Evolutionary conservation across 30 jellyfish, hydroid and myxozoan species (phyloP).

Genomic region (Hydractinia symbiolongicarpus): DNA sequence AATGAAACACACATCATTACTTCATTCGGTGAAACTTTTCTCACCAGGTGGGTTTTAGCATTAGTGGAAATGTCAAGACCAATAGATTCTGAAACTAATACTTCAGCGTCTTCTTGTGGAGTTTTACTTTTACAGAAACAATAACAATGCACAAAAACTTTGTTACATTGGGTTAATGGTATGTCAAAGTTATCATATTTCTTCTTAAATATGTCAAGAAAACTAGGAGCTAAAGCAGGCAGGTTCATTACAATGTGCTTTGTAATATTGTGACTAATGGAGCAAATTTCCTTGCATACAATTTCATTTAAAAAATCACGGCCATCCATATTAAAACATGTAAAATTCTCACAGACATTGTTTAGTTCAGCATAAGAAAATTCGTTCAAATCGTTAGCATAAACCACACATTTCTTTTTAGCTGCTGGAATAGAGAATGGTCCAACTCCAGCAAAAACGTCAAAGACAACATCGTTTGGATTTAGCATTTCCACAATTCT

Average conservation of each 20-base stretch:
- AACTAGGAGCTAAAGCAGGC: slow-evolving; percentile 85
- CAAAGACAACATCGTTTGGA: slow-evolving; percentile 68
- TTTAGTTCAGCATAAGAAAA: slow-evolving; percentile 45
- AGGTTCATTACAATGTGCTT: slow-evolving; percentile 84
- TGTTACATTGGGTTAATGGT: neutral
- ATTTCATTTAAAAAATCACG: slow-evolving; percentile 48
- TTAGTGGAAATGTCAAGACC: slow-evolving; percentile 24
- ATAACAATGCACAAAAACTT: slow-evolving; percentile 61
- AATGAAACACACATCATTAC: slow-evolving; percentile 92
- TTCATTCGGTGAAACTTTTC: slow-evolving; percentile 92
- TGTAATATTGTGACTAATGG: neutral
- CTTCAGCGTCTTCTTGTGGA: slow-evolving; percentile 65
- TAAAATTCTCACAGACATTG: slow-evolving; percentile 37
- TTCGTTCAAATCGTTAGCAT: slow-evolving; percentile 88
- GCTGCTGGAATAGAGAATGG: slow-evolving; percentile 98
- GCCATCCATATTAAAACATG: slow-evolving; percentile 64
- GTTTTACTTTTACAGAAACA: slow-evolving; percentile 58
- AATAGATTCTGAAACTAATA: slow-evolving; percentile 32
- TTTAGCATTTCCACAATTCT: slow-evolving; percentile 53
- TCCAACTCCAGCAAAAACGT: slow-evolving; percentile 99
- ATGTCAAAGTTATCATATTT: neutral
- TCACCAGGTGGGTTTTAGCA: slow-evolving; percentile 48
- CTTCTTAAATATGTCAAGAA: slow-evolving; percentile 59
- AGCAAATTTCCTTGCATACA: neutral
- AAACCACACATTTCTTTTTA: slow-evolving; percentile 63